A percentile compares a stretch with the other conserved stretches of the same genome.
Conservation (phyloP, 2,113 vertebrate species). For the Ctenomys sociabilis region DNA sequence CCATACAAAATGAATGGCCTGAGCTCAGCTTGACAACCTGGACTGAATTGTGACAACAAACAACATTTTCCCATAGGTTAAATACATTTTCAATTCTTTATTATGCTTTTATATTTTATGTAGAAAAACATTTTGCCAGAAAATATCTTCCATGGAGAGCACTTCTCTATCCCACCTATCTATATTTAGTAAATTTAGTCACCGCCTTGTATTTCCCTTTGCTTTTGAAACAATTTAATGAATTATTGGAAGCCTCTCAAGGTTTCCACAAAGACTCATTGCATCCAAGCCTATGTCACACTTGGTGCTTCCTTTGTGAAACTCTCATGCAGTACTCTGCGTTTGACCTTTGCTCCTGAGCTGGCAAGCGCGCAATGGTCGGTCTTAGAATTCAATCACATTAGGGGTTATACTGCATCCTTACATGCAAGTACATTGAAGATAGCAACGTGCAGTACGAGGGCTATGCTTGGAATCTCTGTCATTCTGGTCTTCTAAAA, state of each 20-base stretch:
- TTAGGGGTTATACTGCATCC: background rate
- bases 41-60: background rate
- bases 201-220: background rate
- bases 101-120: slow-evolving; percentile 19
- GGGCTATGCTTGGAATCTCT: too few relatives aligned
- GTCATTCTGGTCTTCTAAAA: too few relatives aligned
- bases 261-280: background rate
- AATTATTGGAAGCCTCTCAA: background rate
- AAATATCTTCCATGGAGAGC: background rate
- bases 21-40: background rate
- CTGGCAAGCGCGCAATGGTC: background rate
- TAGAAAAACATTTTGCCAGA: background rate
- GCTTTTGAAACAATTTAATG: background rate
- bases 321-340: background rate
- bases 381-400: background rate
- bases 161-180: background rate
- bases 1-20: background rate
- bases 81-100: background rate
- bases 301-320: background rate
- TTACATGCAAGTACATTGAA: background rate
- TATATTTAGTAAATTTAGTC: background rate
- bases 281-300: background rate
- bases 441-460: too few relatives aligned
- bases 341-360: background rate
- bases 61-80: background rate